Evolutionary conservation across 37 sponge, comb jelly and placozoan species (phyloP).

Genomic region (Bolinopsis microptera): DNA sequence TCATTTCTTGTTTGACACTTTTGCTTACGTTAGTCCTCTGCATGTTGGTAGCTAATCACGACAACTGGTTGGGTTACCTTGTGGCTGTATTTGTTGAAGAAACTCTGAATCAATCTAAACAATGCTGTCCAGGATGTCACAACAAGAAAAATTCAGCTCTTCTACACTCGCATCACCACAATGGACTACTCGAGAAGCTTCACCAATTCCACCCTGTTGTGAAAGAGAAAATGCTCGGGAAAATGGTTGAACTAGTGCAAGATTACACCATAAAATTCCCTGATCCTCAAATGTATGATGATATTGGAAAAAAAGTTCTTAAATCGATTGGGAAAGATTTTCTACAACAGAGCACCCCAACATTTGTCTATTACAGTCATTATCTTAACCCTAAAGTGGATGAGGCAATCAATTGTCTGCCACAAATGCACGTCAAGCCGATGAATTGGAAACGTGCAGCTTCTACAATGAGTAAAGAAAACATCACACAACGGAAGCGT

Average conservation of each 20-base stretch:
- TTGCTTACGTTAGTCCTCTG: background rate
- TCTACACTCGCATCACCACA: background rate
- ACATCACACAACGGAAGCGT: background rate
- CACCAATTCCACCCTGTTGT: background rate
- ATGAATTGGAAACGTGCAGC: constrained; percentile 1
- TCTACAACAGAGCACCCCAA: background rate
- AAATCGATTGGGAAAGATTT: background rate
- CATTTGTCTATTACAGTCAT: constrained; percentile 31
- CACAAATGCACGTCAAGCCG: background rate
- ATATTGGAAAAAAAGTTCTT: background rate
- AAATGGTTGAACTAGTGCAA: background rate
- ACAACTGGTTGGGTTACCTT: constrained; percentile 16
- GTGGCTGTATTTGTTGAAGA: background rate
- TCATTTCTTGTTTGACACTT: background rate
- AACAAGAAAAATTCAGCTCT: background rate
- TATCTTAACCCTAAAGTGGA: background rate
- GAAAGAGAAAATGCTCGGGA: background rate
- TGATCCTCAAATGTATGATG: constrained; percentile 23
- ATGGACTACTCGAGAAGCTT: background rate
- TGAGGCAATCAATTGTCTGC: background rate
- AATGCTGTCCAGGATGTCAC: background rate
- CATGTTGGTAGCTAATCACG: background rate
- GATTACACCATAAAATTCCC: background rate
- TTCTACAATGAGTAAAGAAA: background rate
- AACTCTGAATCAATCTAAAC: background rate